Percentiles rank a stretch among this genome's conserved stretches.
These are phyloP conservation scores for Watsonalla binaria DNA, from an alignment of 2,888 invertebrate species.

Conservation along the genomic window DNA sequence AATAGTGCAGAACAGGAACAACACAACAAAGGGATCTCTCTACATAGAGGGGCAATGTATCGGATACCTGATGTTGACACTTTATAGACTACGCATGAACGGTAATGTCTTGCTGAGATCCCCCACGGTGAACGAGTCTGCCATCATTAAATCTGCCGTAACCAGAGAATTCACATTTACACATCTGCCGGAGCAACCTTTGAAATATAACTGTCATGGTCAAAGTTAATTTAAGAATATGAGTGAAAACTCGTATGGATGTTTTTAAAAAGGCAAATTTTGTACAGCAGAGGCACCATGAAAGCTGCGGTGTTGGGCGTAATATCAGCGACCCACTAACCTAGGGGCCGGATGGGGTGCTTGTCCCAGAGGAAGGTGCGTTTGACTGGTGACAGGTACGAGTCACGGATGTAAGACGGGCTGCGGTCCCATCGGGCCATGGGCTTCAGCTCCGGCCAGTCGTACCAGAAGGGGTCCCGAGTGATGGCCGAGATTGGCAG, in stretches of 20 bases:
- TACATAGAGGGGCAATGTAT: conserved; percentile 11
- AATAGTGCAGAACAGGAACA: conserved; percentile 12
- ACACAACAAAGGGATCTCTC: conserved; percentile 21
- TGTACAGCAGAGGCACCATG: conserved; percentile 52
- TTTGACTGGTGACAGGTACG: conserved; percentile 94
- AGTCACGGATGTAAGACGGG: conserved; percentile 90
- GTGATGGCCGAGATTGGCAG: conserved; percentile 89
- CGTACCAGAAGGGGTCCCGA: conserved; percentile 94
- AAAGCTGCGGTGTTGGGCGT: conserved; percentile 41
- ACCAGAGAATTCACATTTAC: conserved; percentile 27
- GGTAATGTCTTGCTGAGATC: conserved; percentile 72
- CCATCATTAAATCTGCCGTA: conserved; percentile 75
- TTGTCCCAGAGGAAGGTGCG: conserved; percentile 94
- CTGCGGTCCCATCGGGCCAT: conserved; percentile 84
- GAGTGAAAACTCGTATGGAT: conserved; percentile 34
- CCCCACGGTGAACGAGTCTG: conserved; percentile 65
- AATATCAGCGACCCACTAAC: conserved; percentile 82
- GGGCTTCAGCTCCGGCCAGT: conserved; percentile 88
- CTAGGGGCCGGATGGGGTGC: conserved; percentile 93
- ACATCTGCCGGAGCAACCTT: neutral
- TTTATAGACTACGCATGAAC: conserved; percentile 73
- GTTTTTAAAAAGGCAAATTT: conserved; percentile 42
- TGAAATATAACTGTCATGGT: conserved; percentile 13
- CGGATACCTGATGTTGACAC: conserved; percentile 51
- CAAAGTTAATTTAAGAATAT: conserved; percentile 23